Evolutionary conservation across 2,113 vertebrate genomes (phyloP).

Genomic region (Galeopterus variegatus): DNA sequence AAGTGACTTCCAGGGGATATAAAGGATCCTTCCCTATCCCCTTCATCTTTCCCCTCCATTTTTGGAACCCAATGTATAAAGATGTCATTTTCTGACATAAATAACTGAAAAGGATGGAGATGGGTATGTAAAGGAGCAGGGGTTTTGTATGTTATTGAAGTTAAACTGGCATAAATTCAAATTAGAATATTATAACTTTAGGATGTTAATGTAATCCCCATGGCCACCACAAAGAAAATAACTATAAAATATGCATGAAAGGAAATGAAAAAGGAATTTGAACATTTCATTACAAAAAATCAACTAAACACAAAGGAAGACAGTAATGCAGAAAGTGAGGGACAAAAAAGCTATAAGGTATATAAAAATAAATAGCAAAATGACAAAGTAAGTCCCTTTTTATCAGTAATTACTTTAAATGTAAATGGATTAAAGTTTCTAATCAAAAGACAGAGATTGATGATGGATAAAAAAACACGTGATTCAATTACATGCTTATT

Average conservation of each 20-base stretch:
- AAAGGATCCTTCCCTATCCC: background rate
- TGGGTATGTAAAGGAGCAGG: background rate
- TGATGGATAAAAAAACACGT: background rate
- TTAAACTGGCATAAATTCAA: background rate
- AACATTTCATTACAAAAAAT: background rate
- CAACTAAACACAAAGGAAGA: background rate
- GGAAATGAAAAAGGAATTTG: background rate
- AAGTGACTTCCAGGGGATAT: background rate
- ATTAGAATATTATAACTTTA: background rate
- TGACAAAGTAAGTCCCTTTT: background rate
- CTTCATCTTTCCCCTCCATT: background rate
- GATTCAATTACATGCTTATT: background rate
- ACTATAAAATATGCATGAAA: background rate
- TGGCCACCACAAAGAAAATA: background rate
- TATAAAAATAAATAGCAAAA: background rate
- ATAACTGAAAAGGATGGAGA: background rate
- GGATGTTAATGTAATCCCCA: background rate
- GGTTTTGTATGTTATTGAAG: background rate
- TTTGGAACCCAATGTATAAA: background rate
- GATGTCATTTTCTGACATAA: background rate
- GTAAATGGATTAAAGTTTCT: background rate
- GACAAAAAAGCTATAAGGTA: background rate
- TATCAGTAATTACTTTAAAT: background rate
- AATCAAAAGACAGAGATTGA: background rate
- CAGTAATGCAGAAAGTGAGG: background rate